Evolutionary conservation across 2,113 vertebrate species (phyloP), one percentile per base, ranked within the genome.

Genomic region (Hymenochirus boettgeri): DNA sequence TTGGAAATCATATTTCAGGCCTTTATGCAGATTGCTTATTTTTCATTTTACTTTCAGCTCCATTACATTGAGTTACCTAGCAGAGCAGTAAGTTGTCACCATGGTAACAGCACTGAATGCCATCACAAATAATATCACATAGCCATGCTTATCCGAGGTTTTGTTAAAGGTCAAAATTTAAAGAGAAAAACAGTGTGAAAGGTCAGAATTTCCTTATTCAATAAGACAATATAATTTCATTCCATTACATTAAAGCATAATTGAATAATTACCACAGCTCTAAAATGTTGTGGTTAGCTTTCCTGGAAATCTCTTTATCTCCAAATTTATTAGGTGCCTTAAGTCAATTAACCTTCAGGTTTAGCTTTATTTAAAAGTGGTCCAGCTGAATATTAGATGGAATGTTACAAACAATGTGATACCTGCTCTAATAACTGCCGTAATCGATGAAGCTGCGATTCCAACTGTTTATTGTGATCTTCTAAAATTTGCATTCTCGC

Each of bases 401-500:
- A n/a, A n/a, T n/a, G n/a, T n/a, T 42, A 15, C 39, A 42, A 42
- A 42, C 17, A 5, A 42, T 33, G 6, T 3, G 1, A 23, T 77
- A 98, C 96, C 95, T 97, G 95, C 74, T 97, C 93, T 45, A 99
- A 88, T 1, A 98, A 90, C 80, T 95, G 93, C 27, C 96, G 83
- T 17, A 99, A 89, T 22, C 95, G 87, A 57, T 92, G 91, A 23
- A 99, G 92, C 80, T 99, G 96, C 26, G 95, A 98, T 81, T 99
- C 96, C 77, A 99, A 17, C 46, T 98, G 95, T 54, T 93, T 96
- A 75, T 99, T 99, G 79, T 99, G 96, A 73, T 98, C 95, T 86
- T 98, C 96, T 72, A 98, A 67, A 72, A 97, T 96, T 76, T 95
- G 93, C 95, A 99, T 99, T 76, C 95, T 91, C 0, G 90, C 93